A percentile compares a stretch with the other conserved stretches of the same genome.
phyloP scores from a whole-genome alignment of 2,888 invertebrate genomes.

The Crossocerus cetratus region DNA sequence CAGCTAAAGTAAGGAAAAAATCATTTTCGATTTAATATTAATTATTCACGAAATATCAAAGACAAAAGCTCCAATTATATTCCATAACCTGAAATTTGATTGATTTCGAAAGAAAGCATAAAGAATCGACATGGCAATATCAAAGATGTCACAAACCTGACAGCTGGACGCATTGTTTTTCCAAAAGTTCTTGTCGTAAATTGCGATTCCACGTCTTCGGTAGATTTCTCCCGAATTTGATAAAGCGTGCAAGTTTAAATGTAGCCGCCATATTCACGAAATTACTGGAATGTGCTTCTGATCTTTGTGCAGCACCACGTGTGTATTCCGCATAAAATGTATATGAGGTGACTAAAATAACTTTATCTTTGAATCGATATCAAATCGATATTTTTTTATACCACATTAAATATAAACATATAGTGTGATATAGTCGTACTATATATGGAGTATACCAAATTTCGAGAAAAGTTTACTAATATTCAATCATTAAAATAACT shows the following conservation, averaged over 20 bases:
- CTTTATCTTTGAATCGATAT: no score
- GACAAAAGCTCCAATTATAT: background rate
- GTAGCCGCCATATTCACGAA: conserved; percentile 65
- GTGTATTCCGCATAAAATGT: no score
- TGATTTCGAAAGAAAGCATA: background rate
- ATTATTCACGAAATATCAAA: background rate
- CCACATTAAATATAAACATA: no score
- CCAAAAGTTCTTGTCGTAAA: conserved; percentile 45
- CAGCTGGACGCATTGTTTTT: conserved; percentile 50
- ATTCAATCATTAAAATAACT: no score
- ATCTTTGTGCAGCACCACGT: no score
- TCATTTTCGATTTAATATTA: background rate
- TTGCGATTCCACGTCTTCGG: conserved; percentile 53
- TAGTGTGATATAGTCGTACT: no score
- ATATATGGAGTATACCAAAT: no score
- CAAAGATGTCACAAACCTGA: conserved; percentile 51
- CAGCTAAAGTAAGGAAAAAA: background rate
- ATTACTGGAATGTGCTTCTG: background rate
- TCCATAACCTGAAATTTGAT: conserved; percentile 17
- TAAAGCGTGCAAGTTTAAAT: conserved; percentile 61
- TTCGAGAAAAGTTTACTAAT: no score
- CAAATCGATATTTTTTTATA: no score
- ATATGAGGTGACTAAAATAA: no score
- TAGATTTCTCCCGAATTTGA: conserved; percentile 64
- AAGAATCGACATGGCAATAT: conserved; percentile 5